Conservation (phyloP, 2,113 vertebrate species). For the Clarias macrocephalus region DNA sequence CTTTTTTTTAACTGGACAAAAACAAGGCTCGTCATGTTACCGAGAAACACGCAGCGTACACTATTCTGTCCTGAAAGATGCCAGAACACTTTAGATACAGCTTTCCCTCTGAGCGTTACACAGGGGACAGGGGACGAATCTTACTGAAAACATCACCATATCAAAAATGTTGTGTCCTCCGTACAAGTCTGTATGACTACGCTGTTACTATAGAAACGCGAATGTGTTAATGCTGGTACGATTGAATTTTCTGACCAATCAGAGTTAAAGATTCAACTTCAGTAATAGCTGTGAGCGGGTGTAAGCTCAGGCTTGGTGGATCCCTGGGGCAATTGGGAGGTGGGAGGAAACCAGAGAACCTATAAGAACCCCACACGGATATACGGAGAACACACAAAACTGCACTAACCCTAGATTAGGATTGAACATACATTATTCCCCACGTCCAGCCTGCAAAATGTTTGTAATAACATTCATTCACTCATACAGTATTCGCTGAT, state of each 20-base stretch:
- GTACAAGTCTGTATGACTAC: conserved; percentile 42
- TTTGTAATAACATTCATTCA: neutral
- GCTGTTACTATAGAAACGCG: neutral
- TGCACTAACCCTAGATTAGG: neutral
- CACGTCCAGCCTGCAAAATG: neutral
- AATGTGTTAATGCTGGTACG: neutral
- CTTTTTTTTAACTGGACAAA: no score
- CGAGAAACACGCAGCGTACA: no score
- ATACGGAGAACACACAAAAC: neutral
- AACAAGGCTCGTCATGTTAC: no score
- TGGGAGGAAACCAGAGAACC: neutral
- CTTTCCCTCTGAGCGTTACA: no score
- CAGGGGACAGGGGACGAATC: no score
- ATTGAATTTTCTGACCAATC: neutral
- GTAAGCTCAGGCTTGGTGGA: neutral
- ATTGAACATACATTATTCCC: neutral
- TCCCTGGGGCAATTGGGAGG: neutral
- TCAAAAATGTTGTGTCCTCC: no score
- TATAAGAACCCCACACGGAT: neutral
- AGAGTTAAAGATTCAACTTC: neutral
- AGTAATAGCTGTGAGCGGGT: neutral
- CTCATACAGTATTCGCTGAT: neutral
- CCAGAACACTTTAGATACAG: no score
- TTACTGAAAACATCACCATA: no score
- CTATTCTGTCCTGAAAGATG: no score